These are phyloP conservation scores for Dasysyrphus tricinctus DNA, from an alignment of 2,888 invertebrate genomes.

Conservation along the genomic window DNA sequence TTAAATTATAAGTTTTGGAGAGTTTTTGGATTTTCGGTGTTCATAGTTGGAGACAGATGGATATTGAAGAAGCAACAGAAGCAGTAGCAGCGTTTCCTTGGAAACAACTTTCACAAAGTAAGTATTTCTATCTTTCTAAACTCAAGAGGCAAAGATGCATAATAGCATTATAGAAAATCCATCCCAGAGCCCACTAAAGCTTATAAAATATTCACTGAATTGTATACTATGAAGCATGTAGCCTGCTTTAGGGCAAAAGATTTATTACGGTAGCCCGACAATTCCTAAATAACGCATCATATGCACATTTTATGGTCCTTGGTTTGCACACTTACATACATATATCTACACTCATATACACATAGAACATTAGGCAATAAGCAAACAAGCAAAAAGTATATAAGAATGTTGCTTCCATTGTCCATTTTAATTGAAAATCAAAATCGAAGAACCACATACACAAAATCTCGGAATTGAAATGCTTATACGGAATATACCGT, in stretches of 20 bases:
- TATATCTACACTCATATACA: not conserved
- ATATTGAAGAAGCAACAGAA: no score
- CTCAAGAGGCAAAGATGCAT: constrained; percentile 24
- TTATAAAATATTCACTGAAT: constrained; percentile 55
- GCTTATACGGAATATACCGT: constrained; percentile 3
- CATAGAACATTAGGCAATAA: not conserved
- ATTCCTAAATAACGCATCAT: constrained; percentile 70
- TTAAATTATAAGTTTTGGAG: no score
- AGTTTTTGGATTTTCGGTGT: no score
- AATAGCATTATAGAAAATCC: constrained; percentile 34
- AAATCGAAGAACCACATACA: constrained; percentile 58
- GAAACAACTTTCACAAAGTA: not conserved
- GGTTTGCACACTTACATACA: constrained; percentile 33
- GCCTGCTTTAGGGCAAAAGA: constrained; percentile 49
- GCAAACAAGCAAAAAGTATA: constrained; percentile 54
- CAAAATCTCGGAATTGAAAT: constrained; percentile 59
- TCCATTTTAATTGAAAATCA: constrained; percentile 73
- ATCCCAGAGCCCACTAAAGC: constrained; percentile 16
- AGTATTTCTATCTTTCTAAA: constrained; percentile 26
- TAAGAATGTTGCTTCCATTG: constrained; percentile 57
- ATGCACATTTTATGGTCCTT: constrained; percentile 71
- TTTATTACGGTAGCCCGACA: constrained; percentile 56
- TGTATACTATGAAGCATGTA: constrained; percentile 44
- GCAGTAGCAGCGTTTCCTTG: no score
- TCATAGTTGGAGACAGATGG: no score